Base-by-base conservation (phyloP, 30 jellyfish, hydroid and myxozoan genomes). In the Sanderia malayensis region DNA sequence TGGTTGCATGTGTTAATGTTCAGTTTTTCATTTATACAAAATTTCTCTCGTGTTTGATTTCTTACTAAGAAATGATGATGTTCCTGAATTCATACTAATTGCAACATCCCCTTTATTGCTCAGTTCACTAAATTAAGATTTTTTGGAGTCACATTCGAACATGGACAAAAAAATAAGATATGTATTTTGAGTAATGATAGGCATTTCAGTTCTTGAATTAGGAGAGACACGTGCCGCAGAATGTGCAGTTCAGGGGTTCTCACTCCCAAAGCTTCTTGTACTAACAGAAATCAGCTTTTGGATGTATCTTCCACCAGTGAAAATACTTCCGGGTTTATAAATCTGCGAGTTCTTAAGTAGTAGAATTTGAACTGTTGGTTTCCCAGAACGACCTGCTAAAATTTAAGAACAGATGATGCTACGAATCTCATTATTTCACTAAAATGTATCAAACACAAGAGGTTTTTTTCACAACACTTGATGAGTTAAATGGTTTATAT, bases 391-490 rank as follows among this genome's bases (percentile, higher is more conserved):
- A 41, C 15, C 55, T 41, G 55, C 55, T 6, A 41, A 41, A 41
- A 41, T 41, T 15, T 15, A 41, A 41, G 55, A 41, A 8, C 15
- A 41, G 55, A 8, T 6, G 55, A 41, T 41, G 55, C 55, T 41
- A 41, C 15, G 15, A 41, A 41, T 41, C 55, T 41, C 55, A 41
- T 41, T 15, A 41, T 15, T 41, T 41, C 55, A 8, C 55, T 41
- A 41, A 41, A 41, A 41, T 41, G 55, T 41, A 41, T 41, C 55
- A 41, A 41, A 41, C 55, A 41, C 55, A 8, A 41, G 55, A 41
- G 55, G 55, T 57, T 57, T 57, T n/a, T 57, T 57, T 57, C 68
- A 57, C 11, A 41, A 15, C 15, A 41, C 55, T 41, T 41, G 55
- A 41, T 41, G 15, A 4, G 55, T 15, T 41, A 15, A 41, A 15